phyloP scores from a whole-genome alignment of 2,797 vertebrate genomes.

The Glyptemys insculpta region DNA sequence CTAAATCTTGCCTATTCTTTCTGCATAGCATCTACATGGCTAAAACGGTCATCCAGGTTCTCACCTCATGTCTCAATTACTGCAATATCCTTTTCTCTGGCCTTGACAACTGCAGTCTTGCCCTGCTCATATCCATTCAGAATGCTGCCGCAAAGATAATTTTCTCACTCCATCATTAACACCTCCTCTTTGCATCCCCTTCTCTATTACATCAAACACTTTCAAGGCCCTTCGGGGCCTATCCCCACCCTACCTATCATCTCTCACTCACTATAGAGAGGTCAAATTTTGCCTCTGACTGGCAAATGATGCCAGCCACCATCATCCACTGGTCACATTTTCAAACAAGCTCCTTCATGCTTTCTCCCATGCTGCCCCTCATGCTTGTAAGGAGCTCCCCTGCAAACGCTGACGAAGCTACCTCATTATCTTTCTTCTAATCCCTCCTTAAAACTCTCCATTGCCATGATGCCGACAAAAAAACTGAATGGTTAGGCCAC shows the following conservation, averaged over 20 bases:
- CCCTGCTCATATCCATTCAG: background rate
- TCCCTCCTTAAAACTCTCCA: too few relatives aligned
- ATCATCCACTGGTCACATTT: background rate
- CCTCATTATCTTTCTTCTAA: too few relatives aligned
- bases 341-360: background rate
- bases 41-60: background rate
- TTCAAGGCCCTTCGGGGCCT: background rate
- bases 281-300: background rate
- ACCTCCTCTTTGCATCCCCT: background rate
- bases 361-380: background rate
- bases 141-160: background rate
- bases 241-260: background rate
- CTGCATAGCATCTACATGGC: background rate
- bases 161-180: background rate
- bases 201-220: background rate
- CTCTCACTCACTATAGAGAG: background rate
- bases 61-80: background rate
- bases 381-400: background rate
- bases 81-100: background rate
- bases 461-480: too few relatives aligned
- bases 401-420: too few relatives aligned
- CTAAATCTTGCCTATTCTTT: background rate
- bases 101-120: background rate
- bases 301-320: background rate
- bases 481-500: too few relatives aligned